phyloP scores from a whole-genome alignment of 2,113 vertebrate genomes.

The Narcine bancroftii region DNA sequence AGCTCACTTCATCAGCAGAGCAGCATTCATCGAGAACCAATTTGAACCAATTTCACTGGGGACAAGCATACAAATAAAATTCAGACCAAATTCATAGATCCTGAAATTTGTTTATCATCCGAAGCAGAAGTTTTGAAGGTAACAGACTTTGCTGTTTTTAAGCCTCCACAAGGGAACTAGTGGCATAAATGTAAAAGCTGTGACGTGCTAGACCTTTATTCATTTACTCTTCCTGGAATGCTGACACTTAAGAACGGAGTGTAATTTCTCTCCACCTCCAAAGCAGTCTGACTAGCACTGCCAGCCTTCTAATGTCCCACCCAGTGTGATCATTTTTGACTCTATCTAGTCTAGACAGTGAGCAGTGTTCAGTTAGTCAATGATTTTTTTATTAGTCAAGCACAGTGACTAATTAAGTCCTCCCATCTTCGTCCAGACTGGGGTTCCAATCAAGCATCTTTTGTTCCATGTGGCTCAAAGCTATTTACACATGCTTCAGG shows the following conservation, averaged over 20 bases:
- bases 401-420: neutral
- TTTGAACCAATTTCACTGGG: neutral
- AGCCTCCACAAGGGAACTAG: neutral
- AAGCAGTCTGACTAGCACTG: neutral
- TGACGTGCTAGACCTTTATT: neutral
- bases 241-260: neutral
- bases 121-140: neutral
- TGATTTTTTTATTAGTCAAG: too few species aligned
- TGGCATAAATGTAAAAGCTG: neutral
- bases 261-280: neutral
- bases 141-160: neutral
- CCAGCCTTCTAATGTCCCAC: neutral
- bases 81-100: neutral
- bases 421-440: neutral
- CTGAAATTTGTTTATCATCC: neutral
- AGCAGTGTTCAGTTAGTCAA: neutral
- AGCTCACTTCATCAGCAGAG: neutral
- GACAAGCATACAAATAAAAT: neutral
- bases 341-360: neutral
- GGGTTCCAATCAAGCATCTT: neutral
- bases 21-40: slow-evolving; percentile 19
- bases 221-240: neutral
- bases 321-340: neutral
- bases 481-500: neutral
- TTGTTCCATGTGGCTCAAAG: neutral